Evolutionary conservation across 2,113 vertebrate species (phyloP), one percentile per base, ranked within the genome.

Genomic region (Chaetura pelagica): DNA sequence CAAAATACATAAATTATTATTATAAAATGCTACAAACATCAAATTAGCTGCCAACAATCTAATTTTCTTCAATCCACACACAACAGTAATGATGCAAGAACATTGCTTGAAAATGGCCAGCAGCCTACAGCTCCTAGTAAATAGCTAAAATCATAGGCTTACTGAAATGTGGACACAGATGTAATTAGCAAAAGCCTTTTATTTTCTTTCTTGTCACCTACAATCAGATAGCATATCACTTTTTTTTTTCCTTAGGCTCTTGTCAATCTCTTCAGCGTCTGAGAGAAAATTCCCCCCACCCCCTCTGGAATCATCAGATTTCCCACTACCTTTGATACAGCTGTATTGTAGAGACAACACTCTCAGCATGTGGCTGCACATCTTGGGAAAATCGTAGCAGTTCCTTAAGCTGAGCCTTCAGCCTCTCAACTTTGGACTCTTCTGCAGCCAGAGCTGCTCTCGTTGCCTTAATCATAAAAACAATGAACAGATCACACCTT

Each of bases 371-470:
- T 0, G 97, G 97, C 48, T 97, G 97, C 3, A 98, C 97, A 80
- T 99, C 98, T 16, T 98, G 97, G 2, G 98, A 98, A 96, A 98
- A 98, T 75, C 91, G 90, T 55, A 99, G 97, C 46, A 99, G 98
- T 44, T 99, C 98, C 95, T 98, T 99, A 62, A 99, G 98, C 91
- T 98, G 98, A 58, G 96, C 84, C 95, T 99, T 99, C 63, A 99
- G 98, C 71, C 96, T 92, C 74, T 99, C 98, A 78, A 98, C 98
- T 57, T 97, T 98, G 6, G 98, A 95, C 79, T 99, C 99, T 95
- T 99, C 98, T 1, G 94, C 94, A 18, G 94, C 96, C 90, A 99
- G 97, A 30, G 97, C 96, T 2, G 95, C 98, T 94, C 95, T 97
- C 1, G 97, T 98, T 12, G 89, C 98, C 99, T 99, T 97, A 18